Percentiles rank a stretch among this genome's conserved stretches.
Evolutionary conservation across 35 echinoderm and acorn worm genomes (phyloP).

Genomic region (Diadema setosum): DNA sequence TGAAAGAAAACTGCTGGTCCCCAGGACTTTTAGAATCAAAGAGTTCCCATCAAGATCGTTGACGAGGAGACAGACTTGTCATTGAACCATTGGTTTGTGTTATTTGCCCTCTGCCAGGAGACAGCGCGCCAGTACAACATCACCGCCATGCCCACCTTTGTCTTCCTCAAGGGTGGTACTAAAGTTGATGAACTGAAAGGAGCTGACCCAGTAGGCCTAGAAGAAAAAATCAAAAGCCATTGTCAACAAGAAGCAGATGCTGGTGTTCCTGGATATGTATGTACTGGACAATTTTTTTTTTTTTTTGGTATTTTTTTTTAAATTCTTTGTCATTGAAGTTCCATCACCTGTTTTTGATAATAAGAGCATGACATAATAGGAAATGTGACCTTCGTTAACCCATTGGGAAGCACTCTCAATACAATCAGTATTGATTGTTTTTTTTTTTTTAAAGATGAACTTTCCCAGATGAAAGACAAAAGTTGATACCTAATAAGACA

Average conservation of each 20-base stretch:
- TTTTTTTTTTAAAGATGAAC: too few species aligned
- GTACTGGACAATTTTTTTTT: background rate
- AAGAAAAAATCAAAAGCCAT: slow-evolving; percentile 59
- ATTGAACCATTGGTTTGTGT: background rate
- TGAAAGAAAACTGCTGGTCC: too few species aligned
- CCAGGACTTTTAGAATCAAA: background rate
- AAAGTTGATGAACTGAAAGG: slow-evolving; percentile 77
- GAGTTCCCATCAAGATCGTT: background rate
- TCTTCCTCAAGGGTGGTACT: slow-evolving; percentile 57
- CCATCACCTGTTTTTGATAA: too few species aligned
- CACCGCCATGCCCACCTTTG: slow-evolving; percentile 84
- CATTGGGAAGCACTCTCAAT: too few species aligned
- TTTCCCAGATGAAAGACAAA: too few species aligned
- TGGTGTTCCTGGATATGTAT: slow-evolving; percentile 79
- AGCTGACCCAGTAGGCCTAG: slow-evolving; percentile 52
- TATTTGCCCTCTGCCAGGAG: background rate
- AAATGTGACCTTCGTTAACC: too few species aligned
- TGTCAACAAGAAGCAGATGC: slow-evolving; percentile 30
- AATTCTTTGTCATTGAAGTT: too few species aligned
- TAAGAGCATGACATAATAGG: too few species aligned
- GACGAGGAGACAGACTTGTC: background rate
- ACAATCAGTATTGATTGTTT: too few species aligned
- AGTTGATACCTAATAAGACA: too few species aligned
- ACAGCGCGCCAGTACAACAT: slow-evolving; percentile 45
- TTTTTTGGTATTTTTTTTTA: background rate